Evolutionary conservation across 2,113 vertebrate species (phyloP), one percentile per base, ranked within the genome.

Genomic region (Gambusia affinis): DNA sequence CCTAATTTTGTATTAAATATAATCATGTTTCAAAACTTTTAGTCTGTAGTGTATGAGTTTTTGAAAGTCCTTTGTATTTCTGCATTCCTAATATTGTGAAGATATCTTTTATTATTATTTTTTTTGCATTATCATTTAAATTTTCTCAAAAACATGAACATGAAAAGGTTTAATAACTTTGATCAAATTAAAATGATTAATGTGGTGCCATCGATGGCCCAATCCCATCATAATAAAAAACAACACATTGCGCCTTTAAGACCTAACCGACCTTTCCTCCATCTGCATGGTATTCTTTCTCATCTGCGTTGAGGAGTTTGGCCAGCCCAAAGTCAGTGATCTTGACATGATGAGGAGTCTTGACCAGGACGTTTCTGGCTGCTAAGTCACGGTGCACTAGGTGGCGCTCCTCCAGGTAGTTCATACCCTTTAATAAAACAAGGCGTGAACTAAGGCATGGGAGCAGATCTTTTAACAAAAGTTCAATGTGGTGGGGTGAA

Each of bases 241-340:
- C 5, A 54, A 22, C 51, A 57, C 8, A 57, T 24, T n/a, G 8
- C 11, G 6, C 28, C 27, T 28, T 14, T 35, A 64, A 47, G 51
- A 30, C 14, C 15, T 4, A 60, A 71, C 92, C 4, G 54, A 95
- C 98, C 92, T 99, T 99, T 85, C 98, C 98, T 2, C 98, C 98
- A 76, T 99, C 98, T 0, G 98, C 98, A 0, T 98, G 97, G 64
- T 99, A 99, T 70, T 97, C 98, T 73, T 99, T 99, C 90, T 99
- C 98, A 0, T 99, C 97, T 0, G 97, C 96, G 0, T 94, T 97
- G 0, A 99, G 96, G 69, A 99, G 95, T 75, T 98, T 99, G 72
- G 98, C 97, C 91, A 99, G 89, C 65, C 98, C 98, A 3, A 99
- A 99, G 89, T 99, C 98, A 0, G 98, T 99, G 90, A 99, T 99